Base-by-base conservation (phyloP, 2,888 invertebrate genomes). In the Parnassius mnemosyne region DNA sequence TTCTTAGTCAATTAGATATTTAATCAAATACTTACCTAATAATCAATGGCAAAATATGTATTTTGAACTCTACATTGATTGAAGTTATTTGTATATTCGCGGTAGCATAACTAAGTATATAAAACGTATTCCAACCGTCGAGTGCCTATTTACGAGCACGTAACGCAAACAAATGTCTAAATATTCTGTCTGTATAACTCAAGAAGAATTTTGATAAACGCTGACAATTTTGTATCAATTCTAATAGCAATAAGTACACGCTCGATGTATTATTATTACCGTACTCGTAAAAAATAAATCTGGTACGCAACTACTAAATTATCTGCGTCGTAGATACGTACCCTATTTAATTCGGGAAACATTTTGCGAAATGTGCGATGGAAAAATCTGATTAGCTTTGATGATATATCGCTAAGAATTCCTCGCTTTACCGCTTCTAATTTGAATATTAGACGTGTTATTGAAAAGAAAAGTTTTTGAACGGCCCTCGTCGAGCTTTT, bases 391-490 rank as follows among this genome's bases (percentile, higher is more conserved):
- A 87, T 87, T 87, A 85, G 83, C 86, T 81, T 74, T 80, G 81
- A 90, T 90, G 91, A 90, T 89, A 89, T 89, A 90, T 89, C 80
- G 90, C 81, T 72, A 72, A 73, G 83, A 80, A 86, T 87, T 83
- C 83, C 79, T 75, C 87, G 84, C 86, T 81, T 87, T 86, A 84
- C 83, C 85, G 81, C 82, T 79, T 84, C 84, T 89, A 87, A 91
- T 91, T 91, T 91, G 89, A 91, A 91, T 90, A 90, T 90, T 87
- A 89, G 88, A 89, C 85, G 89, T 89, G 87, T 89, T 91, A 91
- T 91, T 91, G 91, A 91, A 90, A 90, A 89, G 88, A 84, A 88
- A 90, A 89, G 82, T 89, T 89, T 85, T 75, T 71, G 83, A 84
- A 77, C 74, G 86, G 86, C 84, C 88, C 85, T 83, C 79, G 79